phyloP scores from a whole-genome alignment of 2,113 vertebrate species.

The Cariama cristata region DNA sequence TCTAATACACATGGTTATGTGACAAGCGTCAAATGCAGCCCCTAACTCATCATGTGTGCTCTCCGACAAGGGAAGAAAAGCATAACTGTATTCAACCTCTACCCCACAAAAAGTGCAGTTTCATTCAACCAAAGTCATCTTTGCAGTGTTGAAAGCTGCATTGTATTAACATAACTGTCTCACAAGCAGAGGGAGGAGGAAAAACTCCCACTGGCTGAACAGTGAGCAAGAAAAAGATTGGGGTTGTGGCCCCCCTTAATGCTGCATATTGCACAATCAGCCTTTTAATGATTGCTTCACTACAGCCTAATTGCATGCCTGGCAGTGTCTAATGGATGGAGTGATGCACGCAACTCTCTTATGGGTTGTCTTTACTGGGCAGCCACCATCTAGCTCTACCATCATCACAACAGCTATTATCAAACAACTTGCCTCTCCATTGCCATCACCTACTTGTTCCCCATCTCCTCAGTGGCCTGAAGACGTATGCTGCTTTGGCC shows the following conservation, averaged over 20 bases:
- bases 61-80: background rate
- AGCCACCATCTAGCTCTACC: background rate
- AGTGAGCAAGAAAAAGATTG: background rate
- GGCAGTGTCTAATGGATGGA: background rate
- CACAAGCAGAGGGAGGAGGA: background rate
- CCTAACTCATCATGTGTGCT: background rate
- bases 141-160: accelerated
- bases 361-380: background rate
- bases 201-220: background rate
- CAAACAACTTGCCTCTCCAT: background rate
- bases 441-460: background rate
- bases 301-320: background rate
- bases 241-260: background rate
- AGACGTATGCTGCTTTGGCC: background rate
- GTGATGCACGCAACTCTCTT: background rate
- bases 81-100: background rate
- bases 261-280: background rate
- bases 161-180: background rate
- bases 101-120: background rate
- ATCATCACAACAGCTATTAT: background rate
- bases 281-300: background rate
- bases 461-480: background rate
- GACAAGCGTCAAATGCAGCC: background rate
- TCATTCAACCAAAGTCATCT: background rate
- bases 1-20: accelerated